Evolutionary conservation across 2,888 invertebrate genomes (phyloP).

Genomic region (Rugalucina vietnamica): DNA sequence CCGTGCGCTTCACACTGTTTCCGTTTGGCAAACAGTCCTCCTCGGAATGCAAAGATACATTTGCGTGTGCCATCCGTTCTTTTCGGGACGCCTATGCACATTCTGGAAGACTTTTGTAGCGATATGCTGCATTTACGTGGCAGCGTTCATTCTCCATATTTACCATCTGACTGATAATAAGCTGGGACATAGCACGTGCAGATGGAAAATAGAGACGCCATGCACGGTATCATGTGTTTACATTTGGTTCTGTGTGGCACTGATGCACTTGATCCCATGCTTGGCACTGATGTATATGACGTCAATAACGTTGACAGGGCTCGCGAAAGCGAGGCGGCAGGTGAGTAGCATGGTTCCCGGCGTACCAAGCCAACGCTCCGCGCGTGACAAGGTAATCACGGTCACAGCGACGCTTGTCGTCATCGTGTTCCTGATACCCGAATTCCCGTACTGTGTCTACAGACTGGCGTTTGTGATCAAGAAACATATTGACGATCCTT

Average conservation of each 20-base stretch:
- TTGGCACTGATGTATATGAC: constrained; percentile 39
- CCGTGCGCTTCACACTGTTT: constrained; percentile 63
- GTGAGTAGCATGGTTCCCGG: constrained; percentile 30
- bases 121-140: constrained; percentile 51
- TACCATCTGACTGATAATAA: constrained; percentile 49
- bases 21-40: constrained; percentile 66
- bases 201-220: constrained; percentile 41
- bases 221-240: constrained; percentile 52
- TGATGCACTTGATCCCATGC: constrained; percentile 48
- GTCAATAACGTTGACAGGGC: constrained; percentile 26
- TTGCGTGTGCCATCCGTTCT: constrained; percentile 69
- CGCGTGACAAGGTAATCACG: constrained; percentile 53
- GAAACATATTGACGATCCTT: neutral
- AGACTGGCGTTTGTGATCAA: constrained; percentile 24
- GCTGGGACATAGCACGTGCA: constrained; percentile 13
- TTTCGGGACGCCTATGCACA: constrained; percentile 59
- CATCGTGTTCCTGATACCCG: constrained; percentile 49
- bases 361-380: constrained; percentile 12
- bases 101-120: constrained; percentile 57
- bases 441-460: constrained; percentile 52
- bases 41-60: constrained; percentile 63
- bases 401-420: constrained; percentile 47
- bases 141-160: constrained; percentile 53
- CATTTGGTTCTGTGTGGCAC: constrained; percentile 44
- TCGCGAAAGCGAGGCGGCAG: constrained; percentile 29